phyloP scores from a whole-genome alignment of 2,113 vertebrate genomes.

The Lophochroa leadbeateri region DNA sequence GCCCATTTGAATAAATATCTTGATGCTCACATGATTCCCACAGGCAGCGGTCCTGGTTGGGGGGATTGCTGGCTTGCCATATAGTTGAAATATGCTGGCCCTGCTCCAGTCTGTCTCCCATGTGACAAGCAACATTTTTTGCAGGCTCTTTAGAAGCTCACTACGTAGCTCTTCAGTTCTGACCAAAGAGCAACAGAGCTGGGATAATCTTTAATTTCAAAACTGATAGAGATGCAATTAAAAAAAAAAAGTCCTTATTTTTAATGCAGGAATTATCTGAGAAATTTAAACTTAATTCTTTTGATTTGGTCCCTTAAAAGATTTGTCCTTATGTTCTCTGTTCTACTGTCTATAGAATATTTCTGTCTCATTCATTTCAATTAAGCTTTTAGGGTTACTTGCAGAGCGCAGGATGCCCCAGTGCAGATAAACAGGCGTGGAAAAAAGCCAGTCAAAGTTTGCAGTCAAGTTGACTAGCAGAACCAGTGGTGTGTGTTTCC shows the following conservation, averaged over 20 bases:
- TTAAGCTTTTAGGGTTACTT: not conserved
- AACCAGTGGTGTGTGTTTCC: not conserved
- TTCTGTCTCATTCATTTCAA: not conserved
- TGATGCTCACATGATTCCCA: not conserved
- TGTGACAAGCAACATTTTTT: not conserved
- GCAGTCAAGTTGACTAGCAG: not conserved
- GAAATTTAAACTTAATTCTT: not conserved
- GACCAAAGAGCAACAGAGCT: not conserved
- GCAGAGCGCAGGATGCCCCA: not conserved
- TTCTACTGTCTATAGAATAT: not conserved
- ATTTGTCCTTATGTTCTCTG: not conserved
- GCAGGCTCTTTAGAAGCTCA: not conserved
- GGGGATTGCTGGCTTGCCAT: not conserved
- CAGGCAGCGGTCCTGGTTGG: accelerated
- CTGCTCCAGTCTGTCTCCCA: accelerated
- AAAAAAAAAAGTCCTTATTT: not conserved
- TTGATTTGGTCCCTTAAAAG: not conserved
- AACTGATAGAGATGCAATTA: not conserved
- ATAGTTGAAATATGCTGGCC: not conserved
- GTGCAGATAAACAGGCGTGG: not conserved
- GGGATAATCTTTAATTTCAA: not conserved
- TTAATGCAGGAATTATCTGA: not conserved
- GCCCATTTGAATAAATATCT: not conserved
- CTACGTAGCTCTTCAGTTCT: not conserved
- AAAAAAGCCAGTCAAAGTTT: not conserved